phyloP scores from a whole-genome alignment of 2,888 invertebrate genomes.

The Pseudanteris insignis region DNA sequence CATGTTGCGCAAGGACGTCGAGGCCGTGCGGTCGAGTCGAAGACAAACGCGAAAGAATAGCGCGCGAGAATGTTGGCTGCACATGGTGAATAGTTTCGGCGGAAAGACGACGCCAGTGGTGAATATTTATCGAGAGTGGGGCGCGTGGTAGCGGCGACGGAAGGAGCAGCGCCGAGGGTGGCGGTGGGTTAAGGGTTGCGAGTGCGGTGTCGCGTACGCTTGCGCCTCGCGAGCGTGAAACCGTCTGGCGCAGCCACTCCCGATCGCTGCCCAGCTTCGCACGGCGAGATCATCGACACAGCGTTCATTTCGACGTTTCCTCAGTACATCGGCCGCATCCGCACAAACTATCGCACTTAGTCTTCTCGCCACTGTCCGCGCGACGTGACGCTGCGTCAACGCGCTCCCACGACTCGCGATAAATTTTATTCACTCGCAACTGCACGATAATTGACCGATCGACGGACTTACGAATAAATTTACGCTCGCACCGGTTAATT shows the following conservation, averaged over 20 bases:
- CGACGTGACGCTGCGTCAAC: constrained; percentile 22
- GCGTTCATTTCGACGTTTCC: constrained; percentile 50
- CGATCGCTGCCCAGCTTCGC: constrained; percentile 42
- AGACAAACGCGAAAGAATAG: background rate
- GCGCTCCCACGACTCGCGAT: constrained; percentile 1
- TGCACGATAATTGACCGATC: too few species aligned
- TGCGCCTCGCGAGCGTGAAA: constrained; percentile 34
- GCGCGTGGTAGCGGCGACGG: background rate
- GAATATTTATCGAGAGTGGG: background rate
- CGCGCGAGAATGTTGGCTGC: background rate
- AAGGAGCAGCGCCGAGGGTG: background rate
- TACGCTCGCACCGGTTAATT: background rate
- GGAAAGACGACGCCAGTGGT: background rate
- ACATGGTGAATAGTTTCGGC: too few species aligned
- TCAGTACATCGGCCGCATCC: constrained; percentile 65
- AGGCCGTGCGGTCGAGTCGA: too few species aligned
- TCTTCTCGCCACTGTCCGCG: constrained; percentile 32
- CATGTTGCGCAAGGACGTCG: too few species aligned
- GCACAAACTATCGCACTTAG: constrained; percentile 58
- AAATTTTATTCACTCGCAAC: constrained; percentile 1
- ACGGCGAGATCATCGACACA: constrained; percentile 44
- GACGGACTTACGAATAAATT: too few species aligned
- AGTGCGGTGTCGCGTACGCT: constrained; percentile 40
- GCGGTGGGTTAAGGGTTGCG: constrained; percentile 34
- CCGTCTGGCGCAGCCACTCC: constrained; percentile 45